Percentiles rank a stretch among this genome's conserved stretches.
phyloP scores from a whole-genome alignment of 2,113 vertebrate genomes.

The Coptodon rendalli region DNA sequence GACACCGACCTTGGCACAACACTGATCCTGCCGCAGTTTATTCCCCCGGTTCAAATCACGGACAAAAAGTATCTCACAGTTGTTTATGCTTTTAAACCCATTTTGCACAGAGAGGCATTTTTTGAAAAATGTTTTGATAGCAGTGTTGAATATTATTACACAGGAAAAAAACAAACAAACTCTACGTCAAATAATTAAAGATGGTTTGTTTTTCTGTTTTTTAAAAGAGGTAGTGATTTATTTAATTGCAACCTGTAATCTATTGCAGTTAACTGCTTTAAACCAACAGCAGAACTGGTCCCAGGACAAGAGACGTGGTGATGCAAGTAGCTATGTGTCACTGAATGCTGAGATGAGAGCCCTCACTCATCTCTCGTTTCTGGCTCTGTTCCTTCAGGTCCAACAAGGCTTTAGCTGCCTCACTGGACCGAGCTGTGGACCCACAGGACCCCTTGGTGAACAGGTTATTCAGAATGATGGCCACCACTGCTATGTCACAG shows the following conservation, averaged over 20 bases:
- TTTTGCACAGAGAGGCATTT: not conserved
- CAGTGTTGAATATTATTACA: not conserved
- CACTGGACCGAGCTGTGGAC: slow-evolving; percentile 84
- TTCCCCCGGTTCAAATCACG: no score
- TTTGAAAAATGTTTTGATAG: fast-evolving
- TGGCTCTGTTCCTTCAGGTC: slow-evolving; percentile 68
- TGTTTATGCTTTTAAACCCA: fast-evolving
- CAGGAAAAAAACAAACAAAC: not conserved
- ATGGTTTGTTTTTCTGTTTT: not conserved
- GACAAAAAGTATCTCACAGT: no score
- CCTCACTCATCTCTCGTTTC: not conserved
- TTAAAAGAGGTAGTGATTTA: fast-evolving
- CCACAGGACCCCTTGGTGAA: slow-evolving; percentile 83
- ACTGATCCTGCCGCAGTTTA: no score
- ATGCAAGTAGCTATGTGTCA: not conserved
- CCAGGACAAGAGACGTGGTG: not conserved
- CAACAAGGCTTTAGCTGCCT: slow-evolving; percentile 88
- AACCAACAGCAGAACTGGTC: not conserved
- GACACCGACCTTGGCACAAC: no score
- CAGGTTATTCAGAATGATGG: slow-evolving; percentile 85
- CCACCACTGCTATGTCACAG: slow-evolving; percentile 91
- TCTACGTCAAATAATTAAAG: not conserved
- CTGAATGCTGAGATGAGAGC: not conserved
- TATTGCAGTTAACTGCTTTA: not conserved
- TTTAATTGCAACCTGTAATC: not conserved